Evolutionary conservation across 2,888 invertebrate genomes (phyloP), one percentile per base, ranked within the genome.

Genomic region (Caenorhabditis virilis): DNA sequence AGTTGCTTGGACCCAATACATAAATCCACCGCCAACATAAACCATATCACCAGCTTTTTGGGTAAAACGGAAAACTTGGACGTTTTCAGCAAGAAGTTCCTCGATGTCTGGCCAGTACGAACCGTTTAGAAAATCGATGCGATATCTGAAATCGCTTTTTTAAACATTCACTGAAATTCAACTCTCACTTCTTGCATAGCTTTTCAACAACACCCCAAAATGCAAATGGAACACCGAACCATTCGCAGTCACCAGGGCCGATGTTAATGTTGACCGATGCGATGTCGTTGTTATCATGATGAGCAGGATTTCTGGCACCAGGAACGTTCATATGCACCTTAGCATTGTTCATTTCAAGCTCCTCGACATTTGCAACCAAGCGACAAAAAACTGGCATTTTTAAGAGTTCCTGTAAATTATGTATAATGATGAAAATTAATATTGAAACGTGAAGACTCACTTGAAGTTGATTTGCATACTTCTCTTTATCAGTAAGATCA

Each of bases 161-260:
- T 7, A 36, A 11, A n/a, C 36, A 36, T 36, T 7, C n/a, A n/a
- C n/a, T n/a, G n/a, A 36, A 39, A 41, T 26, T 16, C n/a, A 41
- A 39, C 13, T 30, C 6, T 78, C 75, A 87, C 87, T 86, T 90
- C 85, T 95, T 94, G 86, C 97, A 97, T 53, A 97, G 88, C 75
- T 89, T 89, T 82, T 92, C 90, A 77, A 98, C 90, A 30, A 91
- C 91, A 69, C 95, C 95, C 97, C 97, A 98, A 86, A 97, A 97
- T 22, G 93, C 90, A 85, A 95, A 94, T 13, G 97, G 94, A 36
- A 95, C 93, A 43, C 92, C 95, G 86, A 98, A 98, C 98, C 98
- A 98, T 86, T 98, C 98, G 86, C 97, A 98, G 86, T 99, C 98
- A 16, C 98, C 97, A 18, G 98, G 98, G 0, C 98, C 98, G 83